Evolutionary conservation across 2,113 vertebrate genomes (phyloP), one percentile per base, ranked within the genome.

Genomic region (Octodon degus): DNA sequence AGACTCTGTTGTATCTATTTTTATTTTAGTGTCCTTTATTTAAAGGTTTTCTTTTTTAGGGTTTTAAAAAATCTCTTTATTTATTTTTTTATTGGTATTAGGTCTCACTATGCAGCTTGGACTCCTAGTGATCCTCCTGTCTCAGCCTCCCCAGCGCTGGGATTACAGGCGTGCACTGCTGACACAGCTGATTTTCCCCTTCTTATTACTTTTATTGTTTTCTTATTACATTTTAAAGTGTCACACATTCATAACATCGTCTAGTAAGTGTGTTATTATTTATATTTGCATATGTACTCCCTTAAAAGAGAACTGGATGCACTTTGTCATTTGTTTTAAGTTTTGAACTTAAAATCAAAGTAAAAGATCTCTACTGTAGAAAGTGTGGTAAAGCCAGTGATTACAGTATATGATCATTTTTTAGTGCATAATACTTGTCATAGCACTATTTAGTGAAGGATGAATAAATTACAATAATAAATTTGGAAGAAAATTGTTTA

Each of bases 251-350:
- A 67, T 67, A 67, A 25, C 12, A 77, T 53, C 67, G 24, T 20
- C 60, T 79, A 55, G 53, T 58, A 30, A 77, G 13, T 27, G 30
- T 47, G 43, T 77, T 77, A 25, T 47, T 30, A 47, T 30, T 47
- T 19, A 7, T 47, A 77, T 30, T 30, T 8, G 7, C 9, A 68
- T 43, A 53, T 92, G 50, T 82, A n/a, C 47, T 13, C 17, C 10
- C 70, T 65, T 90, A 90, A 93, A 85, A 53, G 47, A 76, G 80
- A 70, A 40, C 30, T 92, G 77, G 24, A 60, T 53, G 37, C 4
- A 34, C 76, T 96, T 92, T 96, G n/a, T 81, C 85, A 85, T 86
- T 96, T 50, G 60, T 88, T 93, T 94, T 24, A 89, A 93, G 86
- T 92, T 30, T 20, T 55, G 72, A 88, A 82, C 37, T 53, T 81